These are phyloP conservation scores for Phataginus tricuspis DNA, from an alignment of 2,797 vertebrate genomes.

Conservation along the genomic window DNA sequence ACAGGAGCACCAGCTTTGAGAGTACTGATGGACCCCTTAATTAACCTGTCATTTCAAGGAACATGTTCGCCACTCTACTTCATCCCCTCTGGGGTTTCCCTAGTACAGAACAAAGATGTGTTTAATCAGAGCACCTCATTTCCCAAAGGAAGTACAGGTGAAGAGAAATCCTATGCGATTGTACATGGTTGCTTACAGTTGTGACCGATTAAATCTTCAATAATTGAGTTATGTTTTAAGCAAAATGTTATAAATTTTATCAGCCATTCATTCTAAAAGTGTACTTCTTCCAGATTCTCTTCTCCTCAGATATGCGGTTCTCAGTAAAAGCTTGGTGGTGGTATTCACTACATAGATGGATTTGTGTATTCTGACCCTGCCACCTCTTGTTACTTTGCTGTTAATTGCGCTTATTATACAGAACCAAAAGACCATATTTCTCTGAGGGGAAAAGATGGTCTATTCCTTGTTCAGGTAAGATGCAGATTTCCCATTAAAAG, in stretches of 20 bases:
- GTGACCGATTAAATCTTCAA: not conserved
- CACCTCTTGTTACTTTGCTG: not conserved
- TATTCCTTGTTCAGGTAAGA: constrained; percentile 46
- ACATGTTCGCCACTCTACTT: not conserved
- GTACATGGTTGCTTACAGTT: not conserved
- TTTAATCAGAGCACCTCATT: not conserved
- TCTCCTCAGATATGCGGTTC: not conserved
- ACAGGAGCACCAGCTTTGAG: constrained; percentile 1
- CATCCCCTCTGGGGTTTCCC: not conserved
- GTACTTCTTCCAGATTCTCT: not conserved
- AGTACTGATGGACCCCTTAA: constrained; percentile 35
- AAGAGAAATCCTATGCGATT: not conserved
- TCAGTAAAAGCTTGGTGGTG: not conserved
- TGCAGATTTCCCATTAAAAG: constrained; percentile 61
- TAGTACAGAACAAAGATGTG: constrained; percentile 17
- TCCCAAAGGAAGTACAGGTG: not conserved
- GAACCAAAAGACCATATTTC: not conserved
- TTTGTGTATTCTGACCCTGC: not conserved
- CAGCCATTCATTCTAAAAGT: not conserved
- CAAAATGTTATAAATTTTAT: not conserved
- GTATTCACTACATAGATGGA: not conserved
- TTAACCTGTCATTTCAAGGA: constrained; percentile 67
- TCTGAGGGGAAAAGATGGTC: not conserved
- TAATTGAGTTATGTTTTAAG: not conserved
- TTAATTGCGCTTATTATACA: not conserved